A percentile compares a stretch with the other conserved stretches of the same genome.
These are phyloP conservation scores for Acropora tenuis DNA, from an alignment of 64 coral and sea anemone species.

Conservation along the genomic window DNA sequence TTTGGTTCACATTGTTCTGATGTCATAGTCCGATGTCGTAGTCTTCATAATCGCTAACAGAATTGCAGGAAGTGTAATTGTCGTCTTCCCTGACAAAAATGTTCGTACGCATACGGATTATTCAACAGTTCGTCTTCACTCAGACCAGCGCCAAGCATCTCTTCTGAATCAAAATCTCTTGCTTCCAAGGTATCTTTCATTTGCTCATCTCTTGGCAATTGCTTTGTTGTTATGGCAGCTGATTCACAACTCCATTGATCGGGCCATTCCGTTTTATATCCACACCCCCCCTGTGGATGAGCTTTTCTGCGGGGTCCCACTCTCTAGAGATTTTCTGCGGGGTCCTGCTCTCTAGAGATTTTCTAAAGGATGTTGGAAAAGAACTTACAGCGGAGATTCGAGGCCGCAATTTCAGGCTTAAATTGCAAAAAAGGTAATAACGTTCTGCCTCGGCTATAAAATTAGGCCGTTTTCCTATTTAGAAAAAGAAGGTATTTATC, in stretches of 20 bases:
- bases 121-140: conserved; percentile 42
- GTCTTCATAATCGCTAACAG: conserved; percentile 13
- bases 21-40: background rate
- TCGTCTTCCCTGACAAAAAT: conserved; percentile 21
- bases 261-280: too few relatives aligned
- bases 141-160: background rate
- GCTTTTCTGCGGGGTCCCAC: too few relatives aligned
- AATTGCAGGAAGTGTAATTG: conserved; percentile 4
- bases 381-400: too few relatives aligned
- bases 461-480: too few relatives aligned
- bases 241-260: background rate
- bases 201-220: conserved; percentile 21
- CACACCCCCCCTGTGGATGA: too few relatives aligned
- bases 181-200: background rate
- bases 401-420: too few relatives aligned
- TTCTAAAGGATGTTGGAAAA: too few relatives aligned
- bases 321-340: too few relatives aligned
- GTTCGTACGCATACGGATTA: background rate
- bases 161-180: conserved; percentile 7
- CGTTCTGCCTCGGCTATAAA: too few relatives aligned
- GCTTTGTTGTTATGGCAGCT: background rate
- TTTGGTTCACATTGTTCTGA: background rate
- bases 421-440: too few relatives aligned
- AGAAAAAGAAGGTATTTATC: too few relatives aligned
- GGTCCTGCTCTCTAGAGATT: too few relatives aligned